Evolutionary conservation across 2,113 vertebrate species (phyloP).

Genomic region (Lamprotornis superbus): DNA sequence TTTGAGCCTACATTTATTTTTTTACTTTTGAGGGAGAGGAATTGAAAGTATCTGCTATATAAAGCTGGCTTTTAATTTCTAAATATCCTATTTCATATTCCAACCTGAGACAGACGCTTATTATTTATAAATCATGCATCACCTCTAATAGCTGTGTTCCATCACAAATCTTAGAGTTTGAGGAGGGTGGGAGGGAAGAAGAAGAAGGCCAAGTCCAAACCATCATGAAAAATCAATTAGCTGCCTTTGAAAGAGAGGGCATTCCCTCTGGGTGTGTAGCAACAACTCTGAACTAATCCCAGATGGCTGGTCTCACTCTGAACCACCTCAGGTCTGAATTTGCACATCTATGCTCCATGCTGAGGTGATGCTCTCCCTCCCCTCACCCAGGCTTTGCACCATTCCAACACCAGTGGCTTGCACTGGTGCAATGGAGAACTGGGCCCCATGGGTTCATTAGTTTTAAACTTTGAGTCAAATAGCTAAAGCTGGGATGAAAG

Average conservation of each 20-base stretch:
- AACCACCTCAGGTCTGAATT: background rate
- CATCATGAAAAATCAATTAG: conserved; percentile 16
- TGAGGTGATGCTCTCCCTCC: background rate
- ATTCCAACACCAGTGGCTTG: background rate
- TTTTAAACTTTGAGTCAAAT: conserved; percentile 2
- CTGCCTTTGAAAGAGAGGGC: background rate
- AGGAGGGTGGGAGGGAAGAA: accelerated
- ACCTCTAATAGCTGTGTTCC: background rate
- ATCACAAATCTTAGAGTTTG: accelerated
- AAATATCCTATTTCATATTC: background rate
- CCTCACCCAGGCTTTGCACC: background rate
- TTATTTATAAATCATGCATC: background rate
- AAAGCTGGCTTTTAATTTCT: background rate
- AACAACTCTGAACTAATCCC: background rate
- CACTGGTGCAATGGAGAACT: background rate
- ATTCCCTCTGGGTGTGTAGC: conserved; percentile 2
- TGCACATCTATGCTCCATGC: background rate
- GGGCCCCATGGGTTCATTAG: background rate
- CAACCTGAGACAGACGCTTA: background rate
- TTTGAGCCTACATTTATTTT: background rate
- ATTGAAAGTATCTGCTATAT: background rate
- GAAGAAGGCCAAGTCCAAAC: background rate
- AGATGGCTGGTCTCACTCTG: background rate
- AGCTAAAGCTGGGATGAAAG: conserved; percentile 22
- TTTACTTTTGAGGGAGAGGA: background rate